Base-by-base conservation (phyloP, 35 echinoderm and acorn worm species). In the Lytechinus variegatus region DNA sequence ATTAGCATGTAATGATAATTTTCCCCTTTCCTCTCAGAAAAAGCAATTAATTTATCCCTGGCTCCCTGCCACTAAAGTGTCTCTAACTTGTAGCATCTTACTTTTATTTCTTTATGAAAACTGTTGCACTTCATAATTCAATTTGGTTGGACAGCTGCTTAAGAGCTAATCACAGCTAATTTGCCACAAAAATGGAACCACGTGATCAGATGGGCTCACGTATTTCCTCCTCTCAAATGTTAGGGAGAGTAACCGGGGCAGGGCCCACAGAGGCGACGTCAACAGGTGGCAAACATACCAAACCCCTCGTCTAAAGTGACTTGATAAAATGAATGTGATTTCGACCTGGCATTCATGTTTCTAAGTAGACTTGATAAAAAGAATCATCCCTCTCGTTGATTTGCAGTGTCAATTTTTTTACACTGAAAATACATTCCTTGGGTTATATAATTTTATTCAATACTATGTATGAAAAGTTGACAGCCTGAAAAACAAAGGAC, bases 31-130 rank as follows among this genome's bases (percentile, higher is more conserved):
- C 88, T 90, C 7, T 44, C 88, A 52, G 88, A 44, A 44, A 90
- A 90, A 79, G 52, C 88, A 90, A 90, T 90, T 90, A 90, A 90
- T 44, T 16, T 54, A 54, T 90, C 88, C 88, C 88, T 90, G 88
- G 88, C 88, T 44, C 88, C 28, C 88, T 90, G 88, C 88, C 88
- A 90, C 88, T 12, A 90, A 54, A n/a, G 52, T 90, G 88, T 52
- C 88, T 29, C 52, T 90, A 90, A 52, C 19, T 79, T 24, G 66
- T 52, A 90, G 28, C 88, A 90, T 90, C 88, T 90, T 27, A 52
- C 88, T 90, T 54, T 33, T 54, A 52, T 54, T 29, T 54, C 16
- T 16, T 90, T 79, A 24, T 19, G 21, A 79, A 79, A 79, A 21
- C 19, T 14, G 66, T 3, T 79, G 66, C 66, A 79, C 66, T 79